Evolutionary conservation across 2,888 invertebrate genomes (phyloP).

Genomic region (Ganaspis brasiliensis): DNA sequence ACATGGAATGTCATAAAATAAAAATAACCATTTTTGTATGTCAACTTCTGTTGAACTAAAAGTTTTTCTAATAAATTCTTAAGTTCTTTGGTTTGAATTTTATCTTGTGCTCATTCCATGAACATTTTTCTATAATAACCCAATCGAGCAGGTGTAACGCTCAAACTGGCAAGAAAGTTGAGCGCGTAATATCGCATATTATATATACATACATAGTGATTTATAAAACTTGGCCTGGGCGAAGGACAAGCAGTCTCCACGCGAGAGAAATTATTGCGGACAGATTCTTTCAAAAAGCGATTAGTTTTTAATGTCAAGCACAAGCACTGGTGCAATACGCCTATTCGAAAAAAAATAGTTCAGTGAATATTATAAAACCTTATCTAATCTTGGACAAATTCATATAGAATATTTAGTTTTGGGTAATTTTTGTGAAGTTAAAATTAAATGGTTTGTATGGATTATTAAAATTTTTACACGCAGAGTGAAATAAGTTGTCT

Average conservation of each 20-base stretch:
- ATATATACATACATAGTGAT: slow-evolving; percentile 42
- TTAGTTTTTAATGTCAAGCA: slow-evolving; percentile 34
- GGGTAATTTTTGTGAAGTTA: too few relatives aligned
- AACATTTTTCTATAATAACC: slow-evolving; percentile 16
- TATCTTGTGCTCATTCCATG: slow-evolving; percentile 4
- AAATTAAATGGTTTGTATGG: too few relatives aligned
- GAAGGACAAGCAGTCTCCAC: slow-evolving; percentile 9
- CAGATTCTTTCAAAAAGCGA: slow-evolving; percentile 44
- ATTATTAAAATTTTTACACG: too few relatives aligned
- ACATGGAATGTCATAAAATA: too few relatives aligned
- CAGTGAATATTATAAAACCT: too few relatives aligned
- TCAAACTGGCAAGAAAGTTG: slow-evolving; percentile 41
- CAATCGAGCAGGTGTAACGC: neutral
- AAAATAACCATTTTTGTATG: too few relatives aligned
- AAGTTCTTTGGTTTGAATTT: too few relatives aligned
- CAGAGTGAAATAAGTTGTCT: too few relatives aligned
- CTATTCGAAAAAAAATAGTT: too few relatives aligned
- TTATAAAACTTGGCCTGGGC: slow-evolving; percentile 44
- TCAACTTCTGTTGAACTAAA: neutral
- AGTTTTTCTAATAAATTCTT: neutral
- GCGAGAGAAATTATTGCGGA: slow-evolving; percentile 46
- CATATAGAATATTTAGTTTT: too few relatives aligned
- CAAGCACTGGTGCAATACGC: slow-evolving; percentile 35
- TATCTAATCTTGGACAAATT: too few relatives aligned
- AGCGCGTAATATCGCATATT: slow-evolving; percentile 3